A percentile compares a stretch with the other conserved stretches of the same genome.
Conservation (phyloP, 2,888 invertebrate species). For the Noctua janthe region DNA sequence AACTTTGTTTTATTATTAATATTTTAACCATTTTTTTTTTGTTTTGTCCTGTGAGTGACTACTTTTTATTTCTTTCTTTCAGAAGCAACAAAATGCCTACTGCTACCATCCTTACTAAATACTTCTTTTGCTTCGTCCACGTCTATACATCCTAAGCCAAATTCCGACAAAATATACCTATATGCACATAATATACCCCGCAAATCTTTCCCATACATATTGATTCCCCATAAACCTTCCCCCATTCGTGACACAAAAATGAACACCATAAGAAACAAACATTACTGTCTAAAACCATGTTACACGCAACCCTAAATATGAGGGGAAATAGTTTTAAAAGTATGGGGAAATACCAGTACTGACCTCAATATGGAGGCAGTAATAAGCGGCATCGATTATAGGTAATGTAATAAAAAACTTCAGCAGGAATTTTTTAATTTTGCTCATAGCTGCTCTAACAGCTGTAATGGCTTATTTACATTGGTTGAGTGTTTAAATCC, state of each 20-base stretch:
- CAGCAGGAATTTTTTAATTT: not conserved
- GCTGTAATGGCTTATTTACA: not conserved
- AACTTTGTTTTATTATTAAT: no score
- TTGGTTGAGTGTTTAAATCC: not conserved
- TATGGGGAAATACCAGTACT: slow-evolving; percentile 31
- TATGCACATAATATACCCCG: slow-evolving; percentile 10
- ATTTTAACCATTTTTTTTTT: no score
- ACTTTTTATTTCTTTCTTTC: no score
- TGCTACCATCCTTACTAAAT: not conserved
- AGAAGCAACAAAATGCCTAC: not conserved
- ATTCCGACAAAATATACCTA: not conserved
- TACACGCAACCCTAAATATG: slow-evolving; percentile 59
- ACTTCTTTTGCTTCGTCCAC: fast-evolving
- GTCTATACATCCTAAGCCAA: not conserved
- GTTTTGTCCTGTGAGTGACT: no score
- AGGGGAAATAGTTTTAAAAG: slow-evolving; percentile 48
- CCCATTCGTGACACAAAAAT: slow-evolving; percentile 64
- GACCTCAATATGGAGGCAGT: slow-evolving; percentile 15
- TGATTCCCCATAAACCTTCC: slow-evolving; percentile 59
- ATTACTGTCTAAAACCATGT: slow-evolving; percentile 60
- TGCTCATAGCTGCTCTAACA: not conserved
- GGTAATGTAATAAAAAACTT: not conserved
- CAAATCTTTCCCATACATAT: slow-evolving; percentile 33
- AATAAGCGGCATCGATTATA: not conserved
- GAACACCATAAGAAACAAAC: slow-evolving; percentile 64